Conservation (phyloP, 2,113 vertebrate species). For the Hucho hucho region DNA sequence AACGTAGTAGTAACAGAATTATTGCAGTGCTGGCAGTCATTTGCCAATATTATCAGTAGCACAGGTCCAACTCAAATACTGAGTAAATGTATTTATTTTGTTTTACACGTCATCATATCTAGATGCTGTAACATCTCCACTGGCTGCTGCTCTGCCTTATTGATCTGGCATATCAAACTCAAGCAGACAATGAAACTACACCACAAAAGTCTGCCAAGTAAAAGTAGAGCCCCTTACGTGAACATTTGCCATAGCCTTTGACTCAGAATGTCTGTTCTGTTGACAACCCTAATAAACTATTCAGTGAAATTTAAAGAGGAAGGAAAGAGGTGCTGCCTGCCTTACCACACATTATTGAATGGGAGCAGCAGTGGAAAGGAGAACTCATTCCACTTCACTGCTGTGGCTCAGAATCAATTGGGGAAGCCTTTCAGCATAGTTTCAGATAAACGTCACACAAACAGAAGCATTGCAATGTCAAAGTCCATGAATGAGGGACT, state of each 20-base stretch:
- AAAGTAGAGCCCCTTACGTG: background rate
- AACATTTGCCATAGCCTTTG: background rate
- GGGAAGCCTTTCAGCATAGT: conserved; percentile 23
- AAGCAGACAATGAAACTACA: background rate
- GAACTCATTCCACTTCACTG: conserved; percentile 34
- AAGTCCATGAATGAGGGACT: conserved; percentile 32
- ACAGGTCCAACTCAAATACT: background rate
- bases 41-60: too few relatives aligned
- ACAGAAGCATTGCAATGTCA: conserved; percentile 16
- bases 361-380: background rate
- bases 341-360: conserved; percentile 33
- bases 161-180: background rate
- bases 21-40: too few relatives aligned
- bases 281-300: background rate
- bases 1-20: too few relatives aligned
- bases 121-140: background rate
- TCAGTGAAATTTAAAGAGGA: background rate
- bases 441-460: conserved; percentile 30
- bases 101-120: background rate
- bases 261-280: background rate
- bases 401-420: conserved; percentile 29
- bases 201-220: background rate
- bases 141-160: conserved; percentile 5
- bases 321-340: conserved; percentile 16
- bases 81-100: too few relatives aligned